Percentiles rank a stretch among this genome's conserved stretches.
These are phyloP conservation scores for Edolisoma coerulescens DNA, from an alignment of 2,113 vertebrate species.

Conservation along the genomic window DNA sequence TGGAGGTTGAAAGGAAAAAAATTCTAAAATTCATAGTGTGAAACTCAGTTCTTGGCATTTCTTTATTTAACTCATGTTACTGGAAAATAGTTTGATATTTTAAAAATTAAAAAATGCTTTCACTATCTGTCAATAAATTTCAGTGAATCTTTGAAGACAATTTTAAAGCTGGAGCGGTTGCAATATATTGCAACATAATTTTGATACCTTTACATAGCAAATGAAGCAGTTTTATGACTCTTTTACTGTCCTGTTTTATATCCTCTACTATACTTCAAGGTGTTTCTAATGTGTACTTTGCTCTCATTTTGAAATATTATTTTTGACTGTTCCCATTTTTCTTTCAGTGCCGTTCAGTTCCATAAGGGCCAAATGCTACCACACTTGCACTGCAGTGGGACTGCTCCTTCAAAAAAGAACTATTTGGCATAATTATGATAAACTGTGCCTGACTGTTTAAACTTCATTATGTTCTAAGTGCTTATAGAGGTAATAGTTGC, in stretches of 20 bases:
- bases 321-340: conserved; percentile 61
- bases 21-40: neutral
- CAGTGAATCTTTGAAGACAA: neutral
- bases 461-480: conserved; percentile 25
- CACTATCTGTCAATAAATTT: neutral
- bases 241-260: conserved; percentile 41
- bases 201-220: neutral
- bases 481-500: conserved; percentile 34
- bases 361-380: conserved; percentile 6
- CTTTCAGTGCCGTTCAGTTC: neutral
- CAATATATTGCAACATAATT: neutral
- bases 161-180: neutral
- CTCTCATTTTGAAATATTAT: conserved; percentile 57
- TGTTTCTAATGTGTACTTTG: conserved; percentile 41
- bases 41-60: neutral
- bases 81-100: neutral
- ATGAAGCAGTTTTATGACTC: neutral
- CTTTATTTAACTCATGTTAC: neutral
- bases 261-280: conserved; percentile 35
- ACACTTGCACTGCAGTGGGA: neutral
- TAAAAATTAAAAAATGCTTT: conserved; percentile 31
- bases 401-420: neutral
- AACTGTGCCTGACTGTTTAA: neutral
- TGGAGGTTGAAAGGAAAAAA: neutral
- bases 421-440: conserved; percentile 32